Percentiles rank a stretch among this genome's conserved stretches.
phyloP scores from a whole-genome alignment of 2,113 vertebrate genomes.

The Carassius auratus region DNA sequence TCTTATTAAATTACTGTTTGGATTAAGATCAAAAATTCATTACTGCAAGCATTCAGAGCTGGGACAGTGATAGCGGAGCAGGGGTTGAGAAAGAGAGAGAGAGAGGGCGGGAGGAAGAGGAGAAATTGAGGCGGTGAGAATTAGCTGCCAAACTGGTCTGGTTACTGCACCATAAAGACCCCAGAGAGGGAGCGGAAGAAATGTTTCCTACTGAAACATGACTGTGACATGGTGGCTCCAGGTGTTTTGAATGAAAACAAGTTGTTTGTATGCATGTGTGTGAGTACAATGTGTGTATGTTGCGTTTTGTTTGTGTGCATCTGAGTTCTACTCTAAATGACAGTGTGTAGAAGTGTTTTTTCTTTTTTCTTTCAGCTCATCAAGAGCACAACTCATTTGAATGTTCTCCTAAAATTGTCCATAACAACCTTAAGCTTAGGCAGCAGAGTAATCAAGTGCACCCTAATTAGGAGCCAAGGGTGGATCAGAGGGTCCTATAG shows the following conservation, averaged over 20 bases:
- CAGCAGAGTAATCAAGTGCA: slow-evolving; percentile 48
- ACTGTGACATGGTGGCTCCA: slow-evolving; percentile 27
- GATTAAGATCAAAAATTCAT: slow-evolving; percentile 73
- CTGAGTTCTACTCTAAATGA: slow-evolving; percentile 12
- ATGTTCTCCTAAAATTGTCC: slow-evolving; percentile 49
- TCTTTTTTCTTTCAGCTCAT: slow-evolving; percentile 4
- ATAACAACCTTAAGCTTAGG: slow-evolving; percentile 44
- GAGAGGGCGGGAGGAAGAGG: neutral
- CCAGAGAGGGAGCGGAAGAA: slow-evolving; percentile 21
- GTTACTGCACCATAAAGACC: slow-evolving; percentile 45
- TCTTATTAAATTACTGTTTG: slow-evolving; percentile 73
- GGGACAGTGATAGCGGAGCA: slow-evolving; percentile 54
- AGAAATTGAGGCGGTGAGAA: neutral
- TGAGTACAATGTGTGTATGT: neutral
- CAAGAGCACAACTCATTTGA: slow-evolving; percentile 49
- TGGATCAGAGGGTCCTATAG: slow-evolving; percentile 51
- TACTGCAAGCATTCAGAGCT: slow-evolving; percentile 60
- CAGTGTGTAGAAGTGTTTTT: slow-evolving; percentile 3
- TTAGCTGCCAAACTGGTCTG: slow-evolving; percentile 56
- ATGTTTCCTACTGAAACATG: slow-evolving; percentile 38
- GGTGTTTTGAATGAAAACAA: slow-evolving; percentile 34
- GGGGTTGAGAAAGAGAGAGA: neutral
- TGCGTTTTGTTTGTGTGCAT: slow-evolving; percentile 7
- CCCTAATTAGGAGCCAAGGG: slow-evolving; percentile 55
- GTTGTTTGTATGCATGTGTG: slow-evolving; percentile 16